Evolutionary conservation across 1,140 invertebrate genomes (phyloP).

Genomic region (Schlechtendalia chinensis): DNA sequence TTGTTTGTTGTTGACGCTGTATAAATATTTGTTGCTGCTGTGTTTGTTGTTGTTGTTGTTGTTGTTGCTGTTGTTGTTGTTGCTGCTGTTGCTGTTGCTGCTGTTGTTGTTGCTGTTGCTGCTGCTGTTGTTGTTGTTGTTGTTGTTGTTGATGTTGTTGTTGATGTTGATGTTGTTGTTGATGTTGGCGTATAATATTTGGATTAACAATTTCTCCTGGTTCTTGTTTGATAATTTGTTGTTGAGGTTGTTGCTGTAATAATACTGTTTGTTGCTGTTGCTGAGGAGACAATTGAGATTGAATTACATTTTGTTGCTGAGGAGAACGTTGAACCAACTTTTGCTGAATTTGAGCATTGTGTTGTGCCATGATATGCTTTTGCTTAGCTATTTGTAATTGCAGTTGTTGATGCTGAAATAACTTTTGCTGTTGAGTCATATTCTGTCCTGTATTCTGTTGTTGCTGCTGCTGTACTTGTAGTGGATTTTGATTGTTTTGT

Average conservation of each 20-base stretch:
- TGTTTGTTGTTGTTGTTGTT: constrained; percentile 56
- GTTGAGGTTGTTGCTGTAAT: constrained; percentile 5
- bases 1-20: constrained; percentile 55
- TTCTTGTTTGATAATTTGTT: constrained; percentile 51
- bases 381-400: constrained; percentile 51
- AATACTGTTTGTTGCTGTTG: constrained; percentile 38
- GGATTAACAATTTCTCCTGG: constrained; percentile 52
- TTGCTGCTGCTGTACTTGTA: constrained; percentile 48
- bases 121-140: constrained; percentile 56
- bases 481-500: constrained; percentile 28
- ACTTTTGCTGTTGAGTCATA: constrained; percentile 50
- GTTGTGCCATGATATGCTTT: constrained; percentile 50
- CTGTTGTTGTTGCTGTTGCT: constrained; percentile 53
- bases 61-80: constrained; percentile 50
- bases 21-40: constrained; percentile 53
- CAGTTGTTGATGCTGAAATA: constrained; percentile 53
- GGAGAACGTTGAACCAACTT: constrained; percentile 42
- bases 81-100: constrained; percentile 36
- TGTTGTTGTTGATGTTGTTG: constrained; percentile 54
- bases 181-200: constrained; percentile 31
- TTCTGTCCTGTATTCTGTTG: constrained; percentile 50
- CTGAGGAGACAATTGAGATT: constrained; percentile 38
- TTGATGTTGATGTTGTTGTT: constrained; percentile 36
- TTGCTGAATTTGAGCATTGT: constrained; percentile 46
- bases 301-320: constrained; percentile 41